Evolutionary conservation across 2,113 vertebrate species (phyloP), one percentile per base, ranked within the genome.

Genomic region (Serilophus lunatus): DNA sequence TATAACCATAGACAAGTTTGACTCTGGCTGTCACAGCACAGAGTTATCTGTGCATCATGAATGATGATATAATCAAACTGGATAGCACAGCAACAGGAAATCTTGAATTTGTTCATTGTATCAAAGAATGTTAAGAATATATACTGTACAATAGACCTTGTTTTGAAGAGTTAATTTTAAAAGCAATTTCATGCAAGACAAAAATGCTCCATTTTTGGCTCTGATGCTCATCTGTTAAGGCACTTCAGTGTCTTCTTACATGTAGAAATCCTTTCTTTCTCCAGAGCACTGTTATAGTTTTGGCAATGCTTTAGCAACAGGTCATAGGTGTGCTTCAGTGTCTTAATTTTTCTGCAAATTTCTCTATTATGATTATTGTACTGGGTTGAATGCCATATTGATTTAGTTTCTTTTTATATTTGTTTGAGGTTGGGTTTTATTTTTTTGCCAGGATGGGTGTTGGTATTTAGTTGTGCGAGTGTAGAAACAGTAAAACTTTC

Each of bases 131-230:
- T 38, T 54, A 78, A 38, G 8, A 49, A 7, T 50, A 47, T 86
- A 75, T 53, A 35, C 7, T 59, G 28, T 40, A 25, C 25, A 65
- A 19, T 44, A 33, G 71, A 51, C 3, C 12, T 87, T 87, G 9
- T 57, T 89, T 87, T 71, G 35, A 66, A 64, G 7, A 56, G 6
- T 57, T 50, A n/a, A 0, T 59, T 90, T 53, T 23, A 44, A 76
- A 51, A 60, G 7, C 11, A 50, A 31, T 45, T 29, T 64, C 3
- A 8, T 15, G 15, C 0, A 0, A 22, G n/a, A 13, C 33, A 38
- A 65, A 54, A 54, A 6, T 33, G 3, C 2, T 13, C 4, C 1
- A 31, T 40, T 81, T 36, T 28, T 61, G 35, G 4, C 8, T 69
- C 64, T 65, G 9, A 22, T 56, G 5, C 2, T n/a, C 7, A 31